Conservation (phyloP, 2,113 vertebrate genomes). For the Machaerirhynchus nigripectus region DNA sequence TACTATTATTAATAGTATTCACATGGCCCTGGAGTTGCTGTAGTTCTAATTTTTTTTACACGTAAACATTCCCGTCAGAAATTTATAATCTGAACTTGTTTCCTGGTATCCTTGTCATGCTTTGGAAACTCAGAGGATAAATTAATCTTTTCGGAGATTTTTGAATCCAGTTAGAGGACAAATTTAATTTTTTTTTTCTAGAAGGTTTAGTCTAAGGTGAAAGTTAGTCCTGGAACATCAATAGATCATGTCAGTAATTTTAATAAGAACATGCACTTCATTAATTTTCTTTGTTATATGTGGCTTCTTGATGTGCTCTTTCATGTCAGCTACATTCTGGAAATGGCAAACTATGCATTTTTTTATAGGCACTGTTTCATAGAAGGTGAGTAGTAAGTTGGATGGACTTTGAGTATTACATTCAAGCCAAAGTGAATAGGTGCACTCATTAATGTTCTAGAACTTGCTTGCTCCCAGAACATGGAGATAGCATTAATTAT, state of each 20-base stretch:
- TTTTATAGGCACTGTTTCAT: background rate
- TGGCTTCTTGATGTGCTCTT: background rate
- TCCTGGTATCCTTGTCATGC: background rate
- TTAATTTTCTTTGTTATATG: background rate
- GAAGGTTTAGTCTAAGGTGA: background rate
- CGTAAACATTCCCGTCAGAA: background rate
- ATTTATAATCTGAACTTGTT: background rate
- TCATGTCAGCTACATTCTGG: background rate
- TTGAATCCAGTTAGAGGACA: background rate
- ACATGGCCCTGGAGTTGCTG: background rate
- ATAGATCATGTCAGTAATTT: background rate
- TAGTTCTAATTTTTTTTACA: background rate
- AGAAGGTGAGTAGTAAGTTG: background rate
- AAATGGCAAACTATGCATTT: background rate
- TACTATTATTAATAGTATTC: background rate
- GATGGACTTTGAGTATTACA: background rate
- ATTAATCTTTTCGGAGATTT: background rate
- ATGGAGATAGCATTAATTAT: background rate
- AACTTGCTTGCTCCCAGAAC: background rate
- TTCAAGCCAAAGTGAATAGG: background rate
- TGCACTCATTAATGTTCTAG: background rate
- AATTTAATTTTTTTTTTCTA: background rate
- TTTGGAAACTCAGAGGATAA: background rate
- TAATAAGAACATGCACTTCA: background rate
- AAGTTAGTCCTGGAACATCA: background rate